Base-by-base conservation (phyloP, 2,797 vertebrate species). In the Notolepis coatsorum region DNA sequence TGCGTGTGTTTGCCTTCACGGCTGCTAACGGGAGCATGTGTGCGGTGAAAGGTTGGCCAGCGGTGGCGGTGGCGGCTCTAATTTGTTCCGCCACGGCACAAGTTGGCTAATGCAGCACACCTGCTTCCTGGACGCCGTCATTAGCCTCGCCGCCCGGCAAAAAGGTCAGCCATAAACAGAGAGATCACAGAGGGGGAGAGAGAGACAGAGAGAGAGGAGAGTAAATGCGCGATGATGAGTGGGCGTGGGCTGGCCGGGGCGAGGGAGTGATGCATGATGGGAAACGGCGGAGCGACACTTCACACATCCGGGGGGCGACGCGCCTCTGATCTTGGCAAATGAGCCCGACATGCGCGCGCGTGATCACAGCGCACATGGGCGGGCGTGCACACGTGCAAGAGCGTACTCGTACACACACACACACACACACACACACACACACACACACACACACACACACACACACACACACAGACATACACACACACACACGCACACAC, bases 101-200 rank as follows among this genome's bases (percentile, higher is more conserved):
- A 88, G 89, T 85, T 77, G 82, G 75, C 89, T 94, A 93, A 92
- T 92, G 89, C 85, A 64, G 75, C 84, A 65, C 92, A 92, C 91
- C 92, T 93, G 92, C 90, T 89, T 78, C 87, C 86, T 71, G 84
- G 78, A 80, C 71, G 70, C 85, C 87, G 68, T 91, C 88, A 90
- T 91, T 92, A 92, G 85, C 85, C 9, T 68, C 61, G 79, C 82
- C 76, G 71, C 81, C 60, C 69, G 41, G 82, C 77, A 67, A 85
- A 85, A 87, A 87, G 91, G 91, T 92, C 91, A 89, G 77, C 83
- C 82, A 85, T 85, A 82, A 81, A 75, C 68, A 83, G 84, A 87
- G 71, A 67, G 68, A 81, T 68, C 67, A 84, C 69, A 77, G 50
- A 31, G 52, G 25, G 45, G 54, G 57, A 38, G 33, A 61, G 50